Base-by-base conservation (phyloP, 2,888 invertebrate species). In the Noctua janthina region DNA sequence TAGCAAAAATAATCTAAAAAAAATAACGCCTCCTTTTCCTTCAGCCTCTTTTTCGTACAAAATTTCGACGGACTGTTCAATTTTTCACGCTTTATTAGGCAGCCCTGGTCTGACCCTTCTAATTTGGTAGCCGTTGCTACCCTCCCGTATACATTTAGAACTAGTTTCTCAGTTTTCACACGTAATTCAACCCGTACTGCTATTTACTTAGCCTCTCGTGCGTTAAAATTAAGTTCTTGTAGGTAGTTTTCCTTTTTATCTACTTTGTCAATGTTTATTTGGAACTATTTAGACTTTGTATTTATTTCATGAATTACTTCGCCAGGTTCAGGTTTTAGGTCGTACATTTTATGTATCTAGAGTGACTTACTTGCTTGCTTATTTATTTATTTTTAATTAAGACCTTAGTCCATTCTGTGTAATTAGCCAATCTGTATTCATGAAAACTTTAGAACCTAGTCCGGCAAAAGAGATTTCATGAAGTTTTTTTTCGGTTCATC, bases 81-180 rank as follows among this genome's bases (percentile, higher is more conserved):
- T 89, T 85, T 89, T 89, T 87, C 84, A 88, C 86, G 85, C 81
- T 88, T 86, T 88, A 89, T 88, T 85, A 85, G 83, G 72, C 81
- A 77, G 74, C 78, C 85, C 72, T 79, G 66, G 62, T 79, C 87
- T 88, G 89, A 89, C 89, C 89, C 86, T 87, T 79, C 89, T 88
- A 89, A 89, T 89, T 89, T 88, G 82, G 83, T 82, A 86, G 78
- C 79, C 79, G 75, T 79, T 78, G 76, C 77, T 82, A 85, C 83
- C 81, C 85, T 75, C 71, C 49, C 64, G 83, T 88, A 85, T 87
- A 87, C 84, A 87, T 89, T 86, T 78, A 79, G 87, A 87, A 85
- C 82, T 81, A 89, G 83, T 89, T 89, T 87, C 79, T 73, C 74
- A 88, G 83, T 85, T 82, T 81, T 88, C 83, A 86, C 89, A 89